Evolutionary conservation across 2,797 vertebrate genomes (phyloP), one percentile per base, ranked within the genome.

Genomic region (Aeoliscus strigatus): DNA sequence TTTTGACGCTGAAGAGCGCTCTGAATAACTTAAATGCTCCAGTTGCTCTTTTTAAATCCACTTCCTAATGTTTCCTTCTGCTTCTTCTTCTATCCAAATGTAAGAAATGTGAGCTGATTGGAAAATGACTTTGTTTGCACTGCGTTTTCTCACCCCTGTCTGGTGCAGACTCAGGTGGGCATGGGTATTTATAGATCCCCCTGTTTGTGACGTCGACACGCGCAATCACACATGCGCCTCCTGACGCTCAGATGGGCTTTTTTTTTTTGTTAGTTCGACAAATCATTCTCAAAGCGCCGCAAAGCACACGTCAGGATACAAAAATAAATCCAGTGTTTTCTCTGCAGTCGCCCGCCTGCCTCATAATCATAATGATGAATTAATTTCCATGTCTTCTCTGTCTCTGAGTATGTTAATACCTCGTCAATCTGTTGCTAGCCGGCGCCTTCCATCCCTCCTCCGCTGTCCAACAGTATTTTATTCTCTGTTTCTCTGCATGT

Each of bases 111-210:
- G 26, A 24, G 14, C 35, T 45, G 37, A 31, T 14, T 33, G 31
- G 37, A n/a, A 40, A n/a, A 14, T 12, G 40, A 14, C 23, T 66
- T 81, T 33, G 68, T 79, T 82, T 75, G 61, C 72, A 41, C 73
- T 66, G 50, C 59, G 6, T 67, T 63, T 55, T 67, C 39, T 13
- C 43, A 39, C 35, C 31, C 39, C 4, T 21, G 63, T 54, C 51
- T 63, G 47, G 33, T 58, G 51, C 44, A 77, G 73, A 77, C 74
- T 84, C 79, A 85, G 79, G 80, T 82, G 80, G 65, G 65, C 58
- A 46, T 12, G 48, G 40, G 61, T 83, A 83, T 81, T 80, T 71
- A 77, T 85, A 83, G 80, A 70, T 66, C 39, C 40, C 15, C 41
- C 25, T 55, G 9, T 71, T 29, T 2, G 41, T 83, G 75, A 84